These are phyloP conservation scores for Clarias fuscus DNA, from an alignment of 2,797 vertebrate genomes.

Conservation along the genomic window DNA sequence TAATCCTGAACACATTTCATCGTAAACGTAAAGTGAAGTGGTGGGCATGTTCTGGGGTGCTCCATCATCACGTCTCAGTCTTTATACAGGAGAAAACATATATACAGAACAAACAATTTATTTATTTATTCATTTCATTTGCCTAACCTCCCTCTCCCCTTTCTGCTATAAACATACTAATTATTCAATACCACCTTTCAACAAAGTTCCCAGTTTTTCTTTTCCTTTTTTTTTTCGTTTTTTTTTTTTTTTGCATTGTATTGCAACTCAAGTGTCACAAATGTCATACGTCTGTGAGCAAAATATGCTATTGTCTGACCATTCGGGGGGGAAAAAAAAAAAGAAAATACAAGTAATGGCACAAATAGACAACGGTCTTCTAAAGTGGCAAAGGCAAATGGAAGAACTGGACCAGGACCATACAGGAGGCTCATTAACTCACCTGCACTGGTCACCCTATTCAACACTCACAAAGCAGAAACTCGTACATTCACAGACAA, in stretches of 20 bases:
- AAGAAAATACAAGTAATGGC: slow-evolving; percentile 46
- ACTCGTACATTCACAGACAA: slow-evolving; percentile 23
- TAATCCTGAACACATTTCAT: slow-evolving; percentile 27
- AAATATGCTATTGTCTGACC: slow-evolving; percentile 51
- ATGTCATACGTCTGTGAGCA: slow-evolving; percentile 51
- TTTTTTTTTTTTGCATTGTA: slow-evolving; percentile 32
- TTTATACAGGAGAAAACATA: slow-evolving; percentile 55
- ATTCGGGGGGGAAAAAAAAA: slow-evolving; percentile 12
- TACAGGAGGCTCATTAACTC: slow-evolving; percentile 22
- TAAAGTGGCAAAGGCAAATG: slow-evolving; percentile 49
- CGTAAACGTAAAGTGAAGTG: slow-evolving; percentile 41
- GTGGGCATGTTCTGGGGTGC: slow-evolving; percentile 44
- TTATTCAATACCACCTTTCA: slow-evolving; percentile 12
- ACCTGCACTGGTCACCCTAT: slow-evolving; percentile 21
- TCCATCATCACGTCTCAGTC: slow-evolving; percentile 49
- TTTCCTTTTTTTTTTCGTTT: not conserved
- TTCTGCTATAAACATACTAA: slow-evolving; percentile 34
- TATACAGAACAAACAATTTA: slow-evolving; percentile 36
- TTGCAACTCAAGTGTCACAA: slow-evolving; percentile 57
- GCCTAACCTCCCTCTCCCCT: slow-evolving; percentile 10
- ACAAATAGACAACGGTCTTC: slow-evolving; percentile 46
- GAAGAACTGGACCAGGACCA: slow-evolving; percentile 37
- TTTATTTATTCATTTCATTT: not conserved
- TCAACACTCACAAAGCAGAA: slow-evolving; percentile 35
- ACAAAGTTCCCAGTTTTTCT: not conserved